Conservation (phyloP, 2,797 vertebrate species). For the Emydoidea blandingii region DNA sequence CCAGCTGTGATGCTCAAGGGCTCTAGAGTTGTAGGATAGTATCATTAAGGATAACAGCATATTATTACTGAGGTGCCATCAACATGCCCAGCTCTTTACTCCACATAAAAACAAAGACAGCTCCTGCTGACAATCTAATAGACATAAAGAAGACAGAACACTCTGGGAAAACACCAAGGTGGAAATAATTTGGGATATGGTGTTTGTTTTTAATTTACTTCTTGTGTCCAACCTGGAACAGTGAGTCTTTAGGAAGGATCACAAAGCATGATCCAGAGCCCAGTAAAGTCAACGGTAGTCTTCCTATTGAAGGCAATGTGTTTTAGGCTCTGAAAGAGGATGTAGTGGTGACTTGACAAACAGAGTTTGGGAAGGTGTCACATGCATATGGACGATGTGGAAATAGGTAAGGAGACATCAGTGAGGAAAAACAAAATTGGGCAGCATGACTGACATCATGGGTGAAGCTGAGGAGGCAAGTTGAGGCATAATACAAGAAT, state of each 20-base stretch:
- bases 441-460: slow-evolving; percentile 9
- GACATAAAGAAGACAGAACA: not conserved
- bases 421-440: slow-evolving; percentile 39
- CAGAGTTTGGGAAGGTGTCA: too few species aligned
- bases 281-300: slow-evolving; percentile 13
- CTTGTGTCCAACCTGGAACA: slow-evolving; percentile 8
- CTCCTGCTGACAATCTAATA: too few species aligned
- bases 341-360: too few species aligned
- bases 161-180: not conserved
- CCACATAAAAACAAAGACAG: too few species aligned
- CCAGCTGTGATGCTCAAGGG: not conserved
- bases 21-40: not conserved
- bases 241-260: not conserved
- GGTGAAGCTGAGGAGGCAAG: not conserved
- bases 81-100: too few species aligned
- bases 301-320: not conserved
- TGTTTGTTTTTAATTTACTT: not conserved
- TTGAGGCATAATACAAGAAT: not conserved
- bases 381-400: too few species aligned
- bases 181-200: not conserved
- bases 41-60: not conserved
- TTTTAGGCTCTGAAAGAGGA: too few species aligned
- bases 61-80: not conserved
- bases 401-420: not conserved
- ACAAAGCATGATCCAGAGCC: too few species aligned